Evolutionary conservation across 2,113 vertebrate genomes (phyloP).

Genomic region (Hydrolagus affinis): DNA sequence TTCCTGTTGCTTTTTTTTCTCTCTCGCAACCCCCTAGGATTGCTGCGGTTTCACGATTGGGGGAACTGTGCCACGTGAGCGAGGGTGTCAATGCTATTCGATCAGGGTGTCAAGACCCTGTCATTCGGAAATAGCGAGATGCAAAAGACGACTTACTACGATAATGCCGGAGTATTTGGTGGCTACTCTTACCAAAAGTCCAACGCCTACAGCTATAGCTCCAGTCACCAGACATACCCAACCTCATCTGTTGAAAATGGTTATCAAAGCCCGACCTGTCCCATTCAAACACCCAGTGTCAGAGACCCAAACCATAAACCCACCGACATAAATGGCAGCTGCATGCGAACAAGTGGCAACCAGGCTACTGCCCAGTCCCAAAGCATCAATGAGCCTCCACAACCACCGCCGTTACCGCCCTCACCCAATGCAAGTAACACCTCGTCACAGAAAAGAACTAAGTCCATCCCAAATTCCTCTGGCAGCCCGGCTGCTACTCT

Average conservation of each 20-base stretch:
- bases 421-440: constrained; percentile 74
- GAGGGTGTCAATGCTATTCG: constrained; percentile 83
- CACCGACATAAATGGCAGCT: constrained; percentile 81
- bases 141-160: constrained; percentile 98
- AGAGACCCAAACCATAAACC: constrained; percentile 75
- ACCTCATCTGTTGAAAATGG: constrained; percentile 75
- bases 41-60: constrained; percentile 45
- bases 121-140: constrained; percentile 74
- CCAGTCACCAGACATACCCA: constrained; percentile 77
- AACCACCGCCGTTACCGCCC: constrained; percentile 48
- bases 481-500: constrained; percentile 65
- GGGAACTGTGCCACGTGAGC: constrained; percentile 67
- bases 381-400: constrained; percentile 70
- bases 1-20: constrained; percentile 19
- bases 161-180: constrained; percentile 90
- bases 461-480: constrained; percentile 65
- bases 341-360: constrained; percentile 74
- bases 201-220: constrained; percentile 77
- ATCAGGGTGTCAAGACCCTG: constrained; percentile 66
- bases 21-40: background rate
- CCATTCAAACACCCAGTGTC: constrained; percentile 74
- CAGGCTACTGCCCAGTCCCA: constrained; percentile 67
- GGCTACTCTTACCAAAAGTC: constrained; percentile 87
- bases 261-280: constrained; percentile 82
- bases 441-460: constrained; percentile 77